Percentiles rank a stretch among this genome's conserved stretches.
Conservation (phyloP, 1,140 invertebrate genomes). For the Zelostemma sp. region DNA sequence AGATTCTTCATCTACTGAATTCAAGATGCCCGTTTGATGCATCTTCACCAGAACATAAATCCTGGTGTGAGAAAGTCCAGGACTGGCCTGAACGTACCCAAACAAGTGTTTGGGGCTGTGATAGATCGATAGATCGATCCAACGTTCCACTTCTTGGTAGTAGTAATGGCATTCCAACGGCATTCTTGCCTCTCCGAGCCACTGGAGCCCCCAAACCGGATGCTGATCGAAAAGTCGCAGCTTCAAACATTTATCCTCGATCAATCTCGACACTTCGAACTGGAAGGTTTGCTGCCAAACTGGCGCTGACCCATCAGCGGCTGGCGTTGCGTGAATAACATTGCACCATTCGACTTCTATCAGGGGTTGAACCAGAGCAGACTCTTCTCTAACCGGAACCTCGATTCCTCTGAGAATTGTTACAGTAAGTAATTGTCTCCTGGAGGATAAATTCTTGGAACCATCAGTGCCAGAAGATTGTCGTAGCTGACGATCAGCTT, state of each 20-base stretch:
- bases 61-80: slow-evolving; percentile 60
- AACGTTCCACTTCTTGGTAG: slow-evolving; percentile 65
- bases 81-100: slow-evolving; percentile 65
- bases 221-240: slow-evolving; percentile 65
- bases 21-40: slow-evolving; percentile 50
- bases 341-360: slow-evolving; percentile 65
- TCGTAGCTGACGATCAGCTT: slow-evolving; percentile 49
- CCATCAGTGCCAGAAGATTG: slow-evolving; percentile 25
- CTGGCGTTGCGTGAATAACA: slow-evolving; percentile 47
- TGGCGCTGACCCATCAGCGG: slow-evolving; percentile 62
- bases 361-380: slow-evolving; percentile 61
- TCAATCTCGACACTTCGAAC: slow-evolving; percentile 56
- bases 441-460: slow-evolving; percentile 37
- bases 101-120: slow-evolving; percentile 60
- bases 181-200: slow-evolving; percentile 63
- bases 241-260: slow-evolving; percentile 54
- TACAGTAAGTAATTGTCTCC: slow-evolving; percentile 57
- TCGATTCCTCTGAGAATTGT: slow-evolving; percentile 63
- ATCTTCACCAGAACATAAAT: slow-evolving; percentile 65
- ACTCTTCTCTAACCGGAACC: slow-evolving; percentile 66
- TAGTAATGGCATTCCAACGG: slow-evolving; percentile 59
- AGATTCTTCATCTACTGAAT: slow-evolving; percentile 48
- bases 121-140: slow-evolving; percentile 60
- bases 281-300: slow-evolving; percentile 66
- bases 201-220: slow-evolving; percentile 66